Evolutionary conservation across 1,140 invertebrate species (phyloP).

Genomic region (Zaprionus tsacasi): DNA sequence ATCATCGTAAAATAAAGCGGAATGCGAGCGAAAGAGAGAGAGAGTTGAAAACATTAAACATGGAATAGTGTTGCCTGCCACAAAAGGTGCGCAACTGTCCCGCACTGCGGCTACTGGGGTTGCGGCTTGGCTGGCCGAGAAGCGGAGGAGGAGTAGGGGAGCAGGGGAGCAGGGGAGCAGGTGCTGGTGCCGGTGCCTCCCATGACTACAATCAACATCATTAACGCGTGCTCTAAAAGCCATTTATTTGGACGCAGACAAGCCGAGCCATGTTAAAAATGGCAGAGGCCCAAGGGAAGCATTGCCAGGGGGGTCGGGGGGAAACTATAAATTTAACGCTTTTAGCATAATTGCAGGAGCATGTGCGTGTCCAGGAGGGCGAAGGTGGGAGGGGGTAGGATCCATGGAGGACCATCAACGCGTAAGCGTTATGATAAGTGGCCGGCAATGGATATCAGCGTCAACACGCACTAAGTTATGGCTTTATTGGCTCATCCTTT

Average conservation of each 20-base stretch:
- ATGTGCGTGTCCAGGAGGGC: constrained; percentile 59
- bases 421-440: constrained; percentile 74
- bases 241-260: constrained; percentile 73
- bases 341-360: constrained; percentile 77
- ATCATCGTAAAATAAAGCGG: constrained; percentile 75
- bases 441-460: constrained; percentile 67
- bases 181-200: constrained; percentile 24
- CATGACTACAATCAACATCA: constrained; percentile 77
- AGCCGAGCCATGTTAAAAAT: constrained; percentile 67
- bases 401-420: constrained; percentile 28
- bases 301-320: constrained; percentile 35
- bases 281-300: constrained; percentile 13
- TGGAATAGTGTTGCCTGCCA: constrained; percentile 43
- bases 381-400: constrained; percentile 1
- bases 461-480: constrained; percentile 69
- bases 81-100: constrained; percentile 28
- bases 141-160: neutral
- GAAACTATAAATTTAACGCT: constrained; percentile 80
- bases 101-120: constrained; percentile 6
- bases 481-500: constrained; percentile 46
- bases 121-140: neutral
- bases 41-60: constrained; percentile 57
- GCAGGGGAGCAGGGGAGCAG: neutral
- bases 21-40: constrained; percentile 34
- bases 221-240: constrained; percentile 81